Evolutionary conservation across 2,113 vertebrate genomes (phyloP), one percentile per base, ranked within the genome.

Genomic region (Neolamprologus cancellatus): DNA sequence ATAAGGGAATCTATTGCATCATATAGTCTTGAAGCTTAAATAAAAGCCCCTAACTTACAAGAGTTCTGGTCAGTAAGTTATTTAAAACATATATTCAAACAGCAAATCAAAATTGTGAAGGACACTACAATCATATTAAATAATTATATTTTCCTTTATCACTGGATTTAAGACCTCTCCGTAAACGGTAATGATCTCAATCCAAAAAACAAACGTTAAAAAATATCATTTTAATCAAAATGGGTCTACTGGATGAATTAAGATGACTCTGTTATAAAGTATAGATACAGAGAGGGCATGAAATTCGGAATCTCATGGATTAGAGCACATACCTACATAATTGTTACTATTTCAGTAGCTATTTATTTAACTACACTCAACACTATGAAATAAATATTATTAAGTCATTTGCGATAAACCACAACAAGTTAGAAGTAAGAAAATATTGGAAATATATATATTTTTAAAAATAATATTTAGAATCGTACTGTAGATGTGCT

Each of bases 31-130:
- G 18, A 79, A 89, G 18, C 14, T 17, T 46, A 20, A 74, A 74
- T 12, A 53, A 52, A 71, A 71, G 18, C 59, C 20, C 23, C 18
- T n/a, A n/a, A 13, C 81, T 78, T 34, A 71, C 15, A 81, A 9
- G 36, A 8, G 4, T 39, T 46, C 61, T 25, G 34, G 59, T 78
- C 64, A 78, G 12, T 61, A 78, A 69, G 10, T 55, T 34, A 78
- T 85, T 87, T 8, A 59, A 71, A 82, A 44, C 13, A 50, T 15
- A 76, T 55, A 87, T 78, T 84, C 32, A 81, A 74, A 89, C 74
- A 52, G 46, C 30, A 83, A 76, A 18, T 81, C 34, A 78, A 84
- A 85, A 36, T 36, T 30, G n/a, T 9, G 8, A 30, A 32, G 34
- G 23, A 69, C 46, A 39, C 23, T 69, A 28, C 4, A n/a, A 11